Conservation (phyloP, 2,113 vertebrate species). For the Chaenocephalus aceratus region DNA sequence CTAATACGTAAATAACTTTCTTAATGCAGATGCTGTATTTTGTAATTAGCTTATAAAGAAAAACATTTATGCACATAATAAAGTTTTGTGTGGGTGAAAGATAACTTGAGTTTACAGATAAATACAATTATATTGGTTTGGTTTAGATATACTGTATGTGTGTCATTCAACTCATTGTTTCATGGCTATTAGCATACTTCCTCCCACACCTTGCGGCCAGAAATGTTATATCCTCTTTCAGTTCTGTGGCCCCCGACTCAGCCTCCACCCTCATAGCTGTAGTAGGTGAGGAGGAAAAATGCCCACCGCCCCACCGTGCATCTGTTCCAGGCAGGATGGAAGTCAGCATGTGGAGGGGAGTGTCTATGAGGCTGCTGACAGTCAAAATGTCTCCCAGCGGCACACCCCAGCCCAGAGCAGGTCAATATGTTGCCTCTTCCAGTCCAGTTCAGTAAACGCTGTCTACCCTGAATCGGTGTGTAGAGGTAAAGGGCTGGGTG, state of each 20-base stretch:
- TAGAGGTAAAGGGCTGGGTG: conserved; percentile 24
- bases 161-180: background rate
- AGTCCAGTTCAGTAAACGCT: conserved; percentile 38
- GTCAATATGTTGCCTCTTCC: conserved; percentile 43
- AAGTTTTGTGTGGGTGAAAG: background rate
- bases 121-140: background rate
- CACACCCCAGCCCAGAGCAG: conserved; percentile 43
- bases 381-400: conserved; percentile 64
- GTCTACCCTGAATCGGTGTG: conserved; percentile 38
- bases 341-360: conserved; percentile 72
- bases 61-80: background rate
- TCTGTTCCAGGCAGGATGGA: conserved; percentile 75
- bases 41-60: background rate
- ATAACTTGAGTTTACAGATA: background rate
- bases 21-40: background rate
- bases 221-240: background rate
- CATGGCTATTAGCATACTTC: background rate
- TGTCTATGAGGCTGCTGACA: conserved; percentile 67
- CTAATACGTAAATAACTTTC: background rate
- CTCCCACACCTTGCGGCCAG: background rate
- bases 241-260: background rate
- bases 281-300: conserved; percentile 32
- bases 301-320: conserved; percentile 51
- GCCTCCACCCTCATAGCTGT: conserved; percentile 1
- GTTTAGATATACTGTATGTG: background rate